phyloP scores from a whole-genome alignment of 2,113 vertebrate species.

The Stomatorhinus ivindoensis region DNA sequence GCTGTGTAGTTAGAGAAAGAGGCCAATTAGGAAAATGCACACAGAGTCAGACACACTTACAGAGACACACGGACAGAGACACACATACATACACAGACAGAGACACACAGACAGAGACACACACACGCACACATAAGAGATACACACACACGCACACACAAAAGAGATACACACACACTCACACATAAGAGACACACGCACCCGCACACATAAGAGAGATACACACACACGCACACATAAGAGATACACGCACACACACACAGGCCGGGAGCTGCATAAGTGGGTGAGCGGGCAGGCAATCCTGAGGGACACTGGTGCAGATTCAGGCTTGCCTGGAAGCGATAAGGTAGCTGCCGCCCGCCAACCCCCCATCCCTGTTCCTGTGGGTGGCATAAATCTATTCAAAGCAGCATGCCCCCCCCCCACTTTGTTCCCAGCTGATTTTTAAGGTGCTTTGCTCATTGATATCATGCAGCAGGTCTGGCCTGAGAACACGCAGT shows the following conservation, averaged over 20 bases:
- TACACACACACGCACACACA: background rate
- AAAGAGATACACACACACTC: too few relatives aligned
- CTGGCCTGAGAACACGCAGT: background rate
- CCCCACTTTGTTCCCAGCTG: background rate
- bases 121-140: background rate
- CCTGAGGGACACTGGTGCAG: background rate
- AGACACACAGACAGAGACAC: background rate
- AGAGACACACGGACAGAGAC: background rate
- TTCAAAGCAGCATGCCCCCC: background rate
- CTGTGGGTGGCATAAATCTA: background rate
- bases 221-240: too few relatives aligned
- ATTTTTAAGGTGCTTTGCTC: background rate
- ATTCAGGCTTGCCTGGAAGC: background rate
- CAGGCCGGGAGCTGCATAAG: background rate
- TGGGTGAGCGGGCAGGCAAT: slow-evolving; percentile 7
- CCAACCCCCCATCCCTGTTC: background rate
- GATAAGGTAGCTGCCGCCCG: background rate
- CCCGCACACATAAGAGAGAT: too few relatives aligned
- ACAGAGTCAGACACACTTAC: too few relatives aligned
- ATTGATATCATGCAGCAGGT: background rate
- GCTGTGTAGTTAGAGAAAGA: background rate
- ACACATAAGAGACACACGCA: too few relatives aligned
- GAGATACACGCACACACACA: background rate
- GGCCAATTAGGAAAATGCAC: background rate
- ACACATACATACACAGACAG: background rate